Evolutionary conservation across 35 echinoderm and acorn worm genomes (phyloP), one percentile per base, ranked within the genome.

Genomic region (Acanthaster planci): DNA sequence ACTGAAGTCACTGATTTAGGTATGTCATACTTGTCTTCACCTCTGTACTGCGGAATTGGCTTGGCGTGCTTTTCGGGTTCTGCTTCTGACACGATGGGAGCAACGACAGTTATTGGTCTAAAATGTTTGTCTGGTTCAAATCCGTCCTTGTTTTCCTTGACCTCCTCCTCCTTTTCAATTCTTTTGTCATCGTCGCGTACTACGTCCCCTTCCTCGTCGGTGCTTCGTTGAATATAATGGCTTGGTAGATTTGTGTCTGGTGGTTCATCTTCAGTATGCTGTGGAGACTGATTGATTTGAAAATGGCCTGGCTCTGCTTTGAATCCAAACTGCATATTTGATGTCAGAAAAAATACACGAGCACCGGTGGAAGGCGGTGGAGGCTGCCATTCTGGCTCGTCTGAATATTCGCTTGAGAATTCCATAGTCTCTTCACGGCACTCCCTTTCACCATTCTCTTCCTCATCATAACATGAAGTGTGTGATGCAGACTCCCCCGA

Each of bases 361-460:
- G 64, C 64, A 2, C 64, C 64, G 10, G 64, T 31, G 30, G 64
- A 72, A 31, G 64, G 64, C 30, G 64, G 64, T 31, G 64, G 64
- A 23, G 64, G 64, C 34, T 26, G 64, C 64, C 64, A 72, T 72
- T 72, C 64, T 26, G 64, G 64, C 64, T 72, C 64, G 34, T 72
- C 64, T 2, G 64, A 72, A 72, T 72, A 72, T 72, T 72, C 59
- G 9, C 30, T 34, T 7, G 64, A 72, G 26, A 31, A 72, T 1
- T 72, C 64, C 64, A 31, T 34, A 27, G 34, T 72, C 15, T 72
- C 2, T 8, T 72, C 64, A 35, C 64, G 23, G 23, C 30, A 31
- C 30, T 72, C 3, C 64, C 26, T 67, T 0, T 67, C 8, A 67
- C 23, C 64, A 72, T 8, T 35, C 30, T 0, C 29, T 10, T 34